Percentiles rank a stretch among this genome's conserved stretches.
Evolutionary conservation across 2,888 invertebrate species (phyloP).

Genomic region (Erynnis tages): DNA sequence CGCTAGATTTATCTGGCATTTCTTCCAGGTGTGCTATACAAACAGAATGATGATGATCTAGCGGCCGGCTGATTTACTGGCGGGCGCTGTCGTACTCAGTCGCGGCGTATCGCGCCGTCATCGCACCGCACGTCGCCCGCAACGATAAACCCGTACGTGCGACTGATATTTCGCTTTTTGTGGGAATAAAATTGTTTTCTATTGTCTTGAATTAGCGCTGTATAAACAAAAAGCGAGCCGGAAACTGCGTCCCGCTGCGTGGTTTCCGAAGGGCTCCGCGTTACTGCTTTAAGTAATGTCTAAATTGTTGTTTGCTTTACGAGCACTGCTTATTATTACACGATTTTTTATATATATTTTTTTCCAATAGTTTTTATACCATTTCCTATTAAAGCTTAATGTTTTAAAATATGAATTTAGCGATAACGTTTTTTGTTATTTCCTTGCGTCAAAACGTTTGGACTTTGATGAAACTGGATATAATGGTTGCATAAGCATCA

Average conservation of each 20-base stretch:
- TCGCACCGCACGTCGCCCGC: conserved; percentile 39
- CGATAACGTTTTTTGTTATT: too few relatives aligned
- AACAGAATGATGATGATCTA: conserved; percentile 35
- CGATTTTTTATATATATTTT: too few relatives aligned
- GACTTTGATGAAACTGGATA: too few relatives aligned
- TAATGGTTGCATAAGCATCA: too few relatives aligned
- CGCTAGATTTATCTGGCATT: conserved; percentile 33
- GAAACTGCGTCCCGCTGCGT: conserved; percentile 25
- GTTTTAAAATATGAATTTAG: too few relatives aligned
- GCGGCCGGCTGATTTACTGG: conserved; percentile 31
- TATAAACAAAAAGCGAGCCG: conserved; percentile 20
- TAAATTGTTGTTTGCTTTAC: too few relatives aligned
- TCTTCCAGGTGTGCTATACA: conserved; percentile 32
- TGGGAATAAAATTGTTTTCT: conserved; percentile 36
- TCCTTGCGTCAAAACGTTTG: too few relatives aligned
- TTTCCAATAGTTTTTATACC: too few relatives aligned
- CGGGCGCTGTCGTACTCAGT: conserved; percentile 32
- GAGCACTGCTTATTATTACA: too few relatives aligned
- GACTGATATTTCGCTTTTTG: conserved; percentile 39
- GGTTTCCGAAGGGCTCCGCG: conserved; percentile 21
- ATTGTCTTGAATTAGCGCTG: conserved; percentile 34
- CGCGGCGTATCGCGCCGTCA: conserved; percentile 38
- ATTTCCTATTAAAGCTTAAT: too few relatives aligned
- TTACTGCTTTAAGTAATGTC: too few relatives aligned
- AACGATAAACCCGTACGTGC: conserved; percentile 40